These are phyloP conservation scores for Amphipyra tragopoginis DNA, from an alignment of 2,888 invertebrate species.

Conservation along the genomic window DNA sequence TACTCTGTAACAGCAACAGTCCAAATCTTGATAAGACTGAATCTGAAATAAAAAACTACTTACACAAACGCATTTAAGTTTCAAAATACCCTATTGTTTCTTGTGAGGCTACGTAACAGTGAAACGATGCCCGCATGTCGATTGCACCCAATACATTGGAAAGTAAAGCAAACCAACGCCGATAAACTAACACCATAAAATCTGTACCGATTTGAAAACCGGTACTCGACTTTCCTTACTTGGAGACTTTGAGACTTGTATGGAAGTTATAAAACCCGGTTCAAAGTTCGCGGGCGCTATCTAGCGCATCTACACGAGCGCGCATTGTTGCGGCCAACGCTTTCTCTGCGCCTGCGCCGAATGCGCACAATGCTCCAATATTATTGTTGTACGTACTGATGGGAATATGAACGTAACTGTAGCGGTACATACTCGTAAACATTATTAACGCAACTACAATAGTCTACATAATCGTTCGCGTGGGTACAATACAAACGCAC, in stretches of 20 bases:
- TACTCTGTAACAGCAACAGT: conserved; percentile 14
- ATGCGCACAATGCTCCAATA: conserved; percentile 63
- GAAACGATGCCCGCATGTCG: conserved; percentile 50
- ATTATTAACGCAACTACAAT: conserved; percentile 44
- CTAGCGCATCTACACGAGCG: conserved; percentile 68
- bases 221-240: conserved; percentile 49
- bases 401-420: conserved; percentile 60
- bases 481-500: conserved; percentile 22
- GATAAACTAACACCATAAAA: conserved; percentile 53
- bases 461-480: conserved; percentile 26
- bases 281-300: conserved; percentile 69
- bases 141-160: conserved; percentile 52
- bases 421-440: conserved; percentile 51
- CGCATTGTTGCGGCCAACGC: conserved; percentile 65
- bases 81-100: conserved; percentile 59
- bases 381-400: conserved; percentile 59
- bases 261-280: conserved; percentile 60
- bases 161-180: conserved; percentile 47
- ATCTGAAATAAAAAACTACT: conserved; percentile 39
- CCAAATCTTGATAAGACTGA: conserved; percentile 33
- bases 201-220: conserved; percentile 54
- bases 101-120: conserved; percentile 40
- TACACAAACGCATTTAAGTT: conserved; percentile 48
- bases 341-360: conserved; percentile 62
- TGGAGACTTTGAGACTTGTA: conserved; percentile 48